phyloP scores from a whole-genome alignment of 2,888 invertebrate species.

The Dilophus febrilis region DNA sequence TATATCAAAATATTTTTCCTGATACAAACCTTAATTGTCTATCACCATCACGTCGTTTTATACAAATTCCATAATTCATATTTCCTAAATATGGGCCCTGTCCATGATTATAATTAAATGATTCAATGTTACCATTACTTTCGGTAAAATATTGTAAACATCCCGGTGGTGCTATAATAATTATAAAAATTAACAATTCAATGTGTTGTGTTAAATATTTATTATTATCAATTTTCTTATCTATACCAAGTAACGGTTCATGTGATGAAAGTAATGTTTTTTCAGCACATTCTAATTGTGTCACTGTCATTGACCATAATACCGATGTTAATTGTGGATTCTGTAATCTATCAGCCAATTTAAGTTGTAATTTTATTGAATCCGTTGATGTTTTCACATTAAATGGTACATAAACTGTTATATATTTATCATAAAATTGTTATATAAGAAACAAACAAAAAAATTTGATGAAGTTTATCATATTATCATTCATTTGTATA shows the following conservation, averaged over 20 bases:
- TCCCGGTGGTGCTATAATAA: constrained; percentile 37
- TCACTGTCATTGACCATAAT: background rate
- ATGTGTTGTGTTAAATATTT: too few species aligned
- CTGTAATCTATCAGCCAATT: background rate
- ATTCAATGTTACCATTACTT: constrained; percentile 34
- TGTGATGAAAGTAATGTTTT: too few species aligned
- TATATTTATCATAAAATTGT: too few species aligned
- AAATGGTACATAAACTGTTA: constrained; percentile 21
- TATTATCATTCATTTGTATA: constrained; percentile 8
- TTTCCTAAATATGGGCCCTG: constrained; percentile 38
- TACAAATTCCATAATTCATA: constrained; percentile 44
- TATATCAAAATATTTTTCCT: too few species aligned
- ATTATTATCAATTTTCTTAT: too few species aligned
- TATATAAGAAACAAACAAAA: constrained; percentile 2
- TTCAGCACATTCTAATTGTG: too few species aligned
- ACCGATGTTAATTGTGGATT: constrained; percentile 1
- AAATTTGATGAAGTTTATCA: constrained; percentile 8
- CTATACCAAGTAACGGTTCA: constrained; percentile 9
- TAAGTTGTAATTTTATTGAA: background rate
- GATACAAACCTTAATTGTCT: background rate
- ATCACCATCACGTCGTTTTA: constrained; percentile 27
- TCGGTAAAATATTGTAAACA: constrained; percentile 50
- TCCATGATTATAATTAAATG: constrained; percentile 41
- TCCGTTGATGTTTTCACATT: constrained; percentile 14
- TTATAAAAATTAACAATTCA: too few species aligned